phyloP scores from a whole-genome alignment of 1,140 invertebrate genomes.

The Forficula auricularia region DNA sequence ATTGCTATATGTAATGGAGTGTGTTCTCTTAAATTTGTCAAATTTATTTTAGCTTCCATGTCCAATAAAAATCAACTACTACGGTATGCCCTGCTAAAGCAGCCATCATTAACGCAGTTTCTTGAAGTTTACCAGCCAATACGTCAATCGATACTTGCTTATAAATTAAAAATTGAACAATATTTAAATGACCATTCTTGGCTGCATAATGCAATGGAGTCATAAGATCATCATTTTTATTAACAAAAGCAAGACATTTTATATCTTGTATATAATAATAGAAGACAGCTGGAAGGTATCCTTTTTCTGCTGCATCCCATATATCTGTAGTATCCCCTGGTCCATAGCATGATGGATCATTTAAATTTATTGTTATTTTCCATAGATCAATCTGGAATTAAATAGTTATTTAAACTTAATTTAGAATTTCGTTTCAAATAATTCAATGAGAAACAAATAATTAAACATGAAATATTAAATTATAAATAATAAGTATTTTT shows the following conservation, averaged over 20 bases:
- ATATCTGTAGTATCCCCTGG: too few species aligned
- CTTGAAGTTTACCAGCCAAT: not conserved
- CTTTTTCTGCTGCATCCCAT: too few species aligned
- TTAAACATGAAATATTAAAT: too few species aligned
- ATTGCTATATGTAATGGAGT: not conserved
- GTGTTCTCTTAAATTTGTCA: not conserved
- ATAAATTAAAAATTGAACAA: constrained; percentile 6
- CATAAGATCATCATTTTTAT: not conserved
- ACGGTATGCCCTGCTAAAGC: not conserved
- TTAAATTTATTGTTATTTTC: too few species aligned
- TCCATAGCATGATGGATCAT: too few species aligned
- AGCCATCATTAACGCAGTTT: not conserved
- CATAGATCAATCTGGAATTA: too few species aligned
- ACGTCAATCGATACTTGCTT: constrained; percentile 2
- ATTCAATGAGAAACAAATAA: too few species aligned
- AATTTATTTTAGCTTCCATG: not conserved
- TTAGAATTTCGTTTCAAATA: too few species aligned
- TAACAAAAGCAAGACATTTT: not conserved
- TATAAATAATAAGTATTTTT: too few species aligned
- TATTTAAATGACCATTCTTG: not conserved
- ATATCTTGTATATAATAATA: too few species aligned
- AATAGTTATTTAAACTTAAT: too few species aligned
- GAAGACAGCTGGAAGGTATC: too few species aligned
- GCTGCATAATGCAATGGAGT: not conserved
- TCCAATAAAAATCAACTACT: not conserved